Evolutionary conservation across 1,140 invertebrate species (phyloP), one percentile per base, ranked within the genome.

Genomic region (Zaprionus inermis): DNA sequence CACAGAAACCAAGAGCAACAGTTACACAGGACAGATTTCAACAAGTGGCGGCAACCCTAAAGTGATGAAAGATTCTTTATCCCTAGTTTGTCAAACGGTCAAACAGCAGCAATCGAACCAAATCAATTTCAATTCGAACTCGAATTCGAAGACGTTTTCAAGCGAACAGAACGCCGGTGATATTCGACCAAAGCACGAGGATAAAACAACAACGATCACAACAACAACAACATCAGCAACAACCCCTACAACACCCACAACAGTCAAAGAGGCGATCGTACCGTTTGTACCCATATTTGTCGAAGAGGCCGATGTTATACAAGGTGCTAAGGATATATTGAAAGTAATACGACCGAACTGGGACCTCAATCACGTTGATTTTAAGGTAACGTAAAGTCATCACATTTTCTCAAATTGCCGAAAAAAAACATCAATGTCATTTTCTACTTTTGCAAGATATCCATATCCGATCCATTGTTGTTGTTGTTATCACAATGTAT

Each of bases 311-410:
- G 86, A 94, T 78, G 92, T 94, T 70, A 92, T 93, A 36, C 84
- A 92, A 71, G 94, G 93, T 77, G 94, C 93, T 57, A 93, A 91
- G 74, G 88, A 93, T 77, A 81, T 94, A 79, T 91, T 94, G 73
- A 93, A 93, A 78, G 92, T 81, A 41, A 93, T 94, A 64, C 93
- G 94, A 74, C 93, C 93, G 52, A 77, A 86, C n/a, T 94, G 94
- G 94, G 88, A 93, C 38, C 73, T 92, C 46, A 91, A 92, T 79
- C 88, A 93, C 72, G 78, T 94, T 58, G 79, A 93, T 71, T 93
- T 93, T 75, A 94, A 94, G 93, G 94, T 94, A 91, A 82, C 44
- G 65, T 86, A 81, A 61, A 61, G 12, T 46, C 30, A 46, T 61
- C n/a, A 22, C 54, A 54, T n/a, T n/a, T n/a, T n/a, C 22, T 2